These are phyloP conservation scores for Apteryx owenii DNA, from an alignment of 2,113 vertebrate genomes.

Conservation along the genomic window DNA sequence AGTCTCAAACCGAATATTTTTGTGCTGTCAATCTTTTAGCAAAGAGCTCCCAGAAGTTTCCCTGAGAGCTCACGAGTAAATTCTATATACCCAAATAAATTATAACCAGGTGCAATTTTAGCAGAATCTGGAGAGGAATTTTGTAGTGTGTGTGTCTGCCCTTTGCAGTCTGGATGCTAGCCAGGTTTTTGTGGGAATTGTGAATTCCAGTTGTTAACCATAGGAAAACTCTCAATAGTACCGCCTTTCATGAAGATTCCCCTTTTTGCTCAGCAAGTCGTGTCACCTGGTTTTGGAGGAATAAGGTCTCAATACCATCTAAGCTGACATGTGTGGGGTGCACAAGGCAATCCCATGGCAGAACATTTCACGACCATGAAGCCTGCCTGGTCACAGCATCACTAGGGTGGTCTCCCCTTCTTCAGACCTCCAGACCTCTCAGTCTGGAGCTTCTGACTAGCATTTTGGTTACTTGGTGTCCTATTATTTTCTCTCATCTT, in stretches of 20 bases:
- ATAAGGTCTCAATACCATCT: neutral
- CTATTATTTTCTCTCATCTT: neutral
- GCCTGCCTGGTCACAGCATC: neutral
- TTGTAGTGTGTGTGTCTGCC: neutral
- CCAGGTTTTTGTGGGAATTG: neutral
- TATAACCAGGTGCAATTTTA: neutral
- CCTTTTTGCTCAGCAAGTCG: neutral
- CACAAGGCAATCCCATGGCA: rapidly evolving
- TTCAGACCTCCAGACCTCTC: neutral
- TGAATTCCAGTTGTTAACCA: neutral
- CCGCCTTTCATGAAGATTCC: neutral
- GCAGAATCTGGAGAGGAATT: neutral
- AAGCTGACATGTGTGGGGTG: neutral
- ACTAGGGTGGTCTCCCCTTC: neutral
- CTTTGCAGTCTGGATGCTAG: neutral
- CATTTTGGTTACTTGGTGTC: neutral
- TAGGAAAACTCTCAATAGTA: neutral
- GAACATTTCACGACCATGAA: neutral
- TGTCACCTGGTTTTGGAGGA: neutral
- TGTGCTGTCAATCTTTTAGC: neutral
- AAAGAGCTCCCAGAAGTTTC: neutral
- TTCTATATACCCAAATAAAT: neutral
- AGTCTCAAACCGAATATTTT: neutral
- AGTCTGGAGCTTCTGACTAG: neutral
- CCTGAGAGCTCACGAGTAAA: neutral